phyloP scores from a whole-genome alignment of 2,888 invertebrate genomes.

The Drosophila demipolita region DNA sequence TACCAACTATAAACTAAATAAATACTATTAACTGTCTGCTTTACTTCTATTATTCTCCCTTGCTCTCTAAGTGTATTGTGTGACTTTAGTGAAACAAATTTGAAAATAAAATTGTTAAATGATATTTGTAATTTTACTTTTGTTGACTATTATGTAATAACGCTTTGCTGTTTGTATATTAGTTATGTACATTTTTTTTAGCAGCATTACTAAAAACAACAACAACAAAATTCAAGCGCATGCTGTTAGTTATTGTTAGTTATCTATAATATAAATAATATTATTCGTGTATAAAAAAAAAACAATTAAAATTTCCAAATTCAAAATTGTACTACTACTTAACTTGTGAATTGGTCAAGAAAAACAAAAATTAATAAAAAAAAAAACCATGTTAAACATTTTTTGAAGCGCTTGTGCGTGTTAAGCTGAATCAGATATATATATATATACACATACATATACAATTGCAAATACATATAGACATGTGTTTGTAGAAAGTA shows the following conservation, averaged over 20 bases:
- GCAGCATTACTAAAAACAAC: conserved; percentile 47
- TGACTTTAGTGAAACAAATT: conserved; percentile 43
- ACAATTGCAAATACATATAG: background rate
- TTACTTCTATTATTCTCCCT: conserved; percentile 48
- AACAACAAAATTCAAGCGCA: conserved; percentile 48
- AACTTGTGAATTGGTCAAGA: conserved; percentile 45
- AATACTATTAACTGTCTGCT: conserved; percentile 44
- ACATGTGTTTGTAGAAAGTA: conserved; percentile 4
- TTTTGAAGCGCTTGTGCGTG: conserved; percentile 51
- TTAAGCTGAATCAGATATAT: conserved; percentile 12
- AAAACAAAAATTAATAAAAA: conserved; percentile 4
- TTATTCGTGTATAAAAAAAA: conserved; percentile 56
- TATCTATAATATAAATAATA: conserved; percentile 60
- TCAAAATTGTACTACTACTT: conserved; percentile 40
- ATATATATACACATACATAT: conserved; percentile 7
- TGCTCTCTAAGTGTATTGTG: conserved; percentile 29
- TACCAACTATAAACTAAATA: conserved; percentile 19
- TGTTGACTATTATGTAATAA: conserved; percentile 82
- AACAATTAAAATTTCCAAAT: conserved; percentile 45
- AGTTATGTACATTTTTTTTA: conserved; percentile 74
- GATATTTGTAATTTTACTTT: conserved; percentile 74
- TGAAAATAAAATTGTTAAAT: conserved; percentile 44
- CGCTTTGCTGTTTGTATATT: conserved; percentile 79
- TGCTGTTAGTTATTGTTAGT: conserved; percentile 79
- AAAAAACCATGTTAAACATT: conserved; percentile 30